phyloP scores from a whole-genome alignment of 2,888 invertebrate genomes.

The Troglohyphantes excavatus region DNA sequence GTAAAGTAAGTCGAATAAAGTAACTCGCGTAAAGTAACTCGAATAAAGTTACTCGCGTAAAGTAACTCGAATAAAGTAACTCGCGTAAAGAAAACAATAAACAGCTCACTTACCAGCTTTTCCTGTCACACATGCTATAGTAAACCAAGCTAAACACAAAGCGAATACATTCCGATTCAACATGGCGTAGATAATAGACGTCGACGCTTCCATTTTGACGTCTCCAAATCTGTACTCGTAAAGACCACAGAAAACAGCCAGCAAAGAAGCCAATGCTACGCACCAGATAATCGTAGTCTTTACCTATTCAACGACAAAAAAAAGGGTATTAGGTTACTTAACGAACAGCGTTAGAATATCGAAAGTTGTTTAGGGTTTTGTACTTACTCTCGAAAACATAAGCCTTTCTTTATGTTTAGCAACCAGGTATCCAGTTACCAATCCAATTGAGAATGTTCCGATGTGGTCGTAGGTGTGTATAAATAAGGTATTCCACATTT shows the following conservation, averaged over 20 bases:
- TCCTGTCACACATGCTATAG: constrained; percentile 59
- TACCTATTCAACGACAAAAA: constrained; percentile 18
- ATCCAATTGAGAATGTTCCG: constrained; percentile 65
- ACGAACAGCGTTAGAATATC: not conserved
- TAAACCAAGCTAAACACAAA: constrained; percentile 66
- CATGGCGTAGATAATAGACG: constrained; percentile 70
- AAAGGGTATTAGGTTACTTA: not conserved
- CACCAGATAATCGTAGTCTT: constrained; percentile 56
- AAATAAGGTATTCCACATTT: constrained; percentile 68
- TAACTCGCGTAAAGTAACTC: too few species aligned
- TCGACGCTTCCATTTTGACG: constrained; percentile 60
- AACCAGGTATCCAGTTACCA: constrained; percentile 61
- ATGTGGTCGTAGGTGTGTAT: constrained; percentile 71
- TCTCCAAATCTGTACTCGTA: constrained; percentile 65
- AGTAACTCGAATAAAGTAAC: too few species aligned
- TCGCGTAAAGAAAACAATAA: too few species aligned
- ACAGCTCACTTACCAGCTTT: constrained; percentile 52
- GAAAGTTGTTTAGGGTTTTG: not conserved
- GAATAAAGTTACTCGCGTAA: too few species aligned
- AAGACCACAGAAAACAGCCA: constrained; percentile 68
- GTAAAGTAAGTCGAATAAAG: too few species aligned
- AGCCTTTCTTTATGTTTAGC: constrained; percentile 57
- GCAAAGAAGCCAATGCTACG: constrained; percentile 41
- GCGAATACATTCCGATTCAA: constrained; percentile 69
- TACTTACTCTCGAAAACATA: constrained; percentile 58